Conservation (phyloP, 2,113 vertebrate genomes). For the Melanostigma gelatinosum region DNA sequence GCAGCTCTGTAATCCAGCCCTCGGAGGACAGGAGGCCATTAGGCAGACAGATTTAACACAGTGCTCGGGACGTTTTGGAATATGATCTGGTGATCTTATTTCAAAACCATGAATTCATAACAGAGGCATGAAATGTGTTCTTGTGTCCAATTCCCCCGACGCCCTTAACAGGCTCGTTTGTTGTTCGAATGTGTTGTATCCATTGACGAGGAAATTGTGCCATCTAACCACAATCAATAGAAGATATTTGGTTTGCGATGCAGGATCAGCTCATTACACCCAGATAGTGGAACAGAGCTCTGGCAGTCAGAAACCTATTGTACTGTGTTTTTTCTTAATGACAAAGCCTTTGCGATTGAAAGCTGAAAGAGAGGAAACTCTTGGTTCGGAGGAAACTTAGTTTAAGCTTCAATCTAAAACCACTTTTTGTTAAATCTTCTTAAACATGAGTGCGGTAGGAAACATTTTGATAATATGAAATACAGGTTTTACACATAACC, state of each 20-base stretch:
- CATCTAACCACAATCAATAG: constrained; percentile 47
- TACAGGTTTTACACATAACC: not conserved
- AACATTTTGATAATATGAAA: not conserved
- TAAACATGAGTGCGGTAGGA: not conserved
- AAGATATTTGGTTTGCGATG: constrained; percentile 30
- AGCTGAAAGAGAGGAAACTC: not conserved
- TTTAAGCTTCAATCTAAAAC: constrained; percentile 13
- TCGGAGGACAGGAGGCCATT: constrained; percentile 56
- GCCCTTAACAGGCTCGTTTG: constrained; percentile 13
- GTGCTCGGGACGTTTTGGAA: constrained; percentile 51
- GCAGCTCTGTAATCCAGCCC: constrained; percentile 54
- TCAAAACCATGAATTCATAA: constrained; percentile 34
- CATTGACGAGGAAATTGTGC: constrained; percentile 40
- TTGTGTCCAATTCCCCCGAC: not conserved
- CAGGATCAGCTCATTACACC: constrained; percentile 38
- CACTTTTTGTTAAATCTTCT: constrained; percentile 4
- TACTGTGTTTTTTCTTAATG: not conserved
- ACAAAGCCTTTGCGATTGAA: constrained; percentile 9
- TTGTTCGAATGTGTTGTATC: constrained; percentile 39
- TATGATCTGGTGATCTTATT: constrained; percentile 50
- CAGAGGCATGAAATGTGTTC: constrained; percentile 25
- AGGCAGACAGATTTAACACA: constrained; percentile 55
- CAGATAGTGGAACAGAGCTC: not conserved
- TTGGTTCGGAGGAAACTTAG: not conserved
- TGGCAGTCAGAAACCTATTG: constrained; percentile 10